Conservation (phyloP, 2,797 vertebrate genomes). For the Stomatorhinus walkeri region DNA sequence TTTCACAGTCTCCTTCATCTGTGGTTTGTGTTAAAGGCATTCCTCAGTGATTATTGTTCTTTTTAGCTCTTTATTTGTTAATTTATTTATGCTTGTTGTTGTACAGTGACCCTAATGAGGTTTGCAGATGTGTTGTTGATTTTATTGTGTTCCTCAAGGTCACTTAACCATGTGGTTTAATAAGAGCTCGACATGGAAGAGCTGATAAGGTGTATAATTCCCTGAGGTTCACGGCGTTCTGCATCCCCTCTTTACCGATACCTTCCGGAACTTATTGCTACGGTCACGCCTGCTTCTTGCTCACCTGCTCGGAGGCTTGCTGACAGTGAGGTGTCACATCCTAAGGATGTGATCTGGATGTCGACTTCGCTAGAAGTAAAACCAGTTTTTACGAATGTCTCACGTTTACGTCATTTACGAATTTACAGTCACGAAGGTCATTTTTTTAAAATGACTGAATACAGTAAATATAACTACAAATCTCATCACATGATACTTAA, state of each 20-base stretch:
- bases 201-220: slow-evolving; percentile 42
- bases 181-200: slow-evolving; percentile 66
- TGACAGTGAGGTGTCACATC: neutral
- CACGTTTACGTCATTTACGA: neutral
- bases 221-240: slow-evolving; percentile 71
- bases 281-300: neutral
- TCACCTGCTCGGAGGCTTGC: neutral
- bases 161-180: neutral
- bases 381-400: neutral
- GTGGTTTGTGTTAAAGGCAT: neutral
- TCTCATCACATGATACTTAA: neutral
- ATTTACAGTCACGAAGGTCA: neutral
- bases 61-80: neutral
- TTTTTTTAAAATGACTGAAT: neutral
- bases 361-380: neutral
- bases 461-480: neutral
- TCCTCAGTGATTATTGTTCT: neutral
- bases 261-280: neutral
- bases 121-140: neutral
- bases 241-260: slow-evolving; percentile 50
- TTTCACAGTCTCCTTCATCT: neutral
- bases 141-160: neutral
- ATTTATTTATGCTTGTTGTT: neutral
- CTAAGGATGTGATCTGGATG: neutral
- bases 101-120: neutral